Conservation (phyloP, 2,888 invertebrate species). For the Papilio elwesi region DNA sequence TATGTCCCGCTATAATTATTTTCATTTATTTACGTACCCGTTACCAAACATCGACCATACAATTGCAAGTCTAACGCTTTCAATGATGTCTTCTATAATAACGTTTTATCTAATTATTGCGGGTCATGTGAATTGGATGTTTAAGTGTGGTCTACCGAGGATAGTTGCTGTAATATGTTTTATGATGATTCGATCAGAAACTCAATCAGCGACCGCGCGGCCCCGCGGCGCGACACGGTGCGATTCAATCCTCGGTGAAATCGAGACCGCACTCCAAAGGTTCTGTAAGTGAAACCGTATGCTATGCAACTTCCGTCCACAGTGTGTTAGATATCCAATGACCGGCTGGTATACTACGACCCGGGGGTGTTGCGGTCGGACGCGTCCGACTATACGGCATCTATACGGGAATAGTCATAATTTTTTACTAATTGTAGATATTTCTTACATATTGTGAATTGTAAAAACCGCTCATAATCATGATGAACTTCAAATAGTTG, state of each 20-base stretch:
- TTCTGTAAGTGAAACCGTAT: slow-evolving; percentile 78
- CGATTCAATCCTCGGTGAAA: slow-evolving; percentile 67
- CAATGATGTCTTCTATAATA: background rate
- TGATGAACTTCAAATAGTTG: no score
- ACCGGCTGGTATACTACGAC: slow-evolving; percentile 51
- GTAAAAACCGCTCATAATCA: no score
- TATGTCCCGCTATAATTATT: background rate
- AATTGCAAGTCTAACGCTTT: background rate
- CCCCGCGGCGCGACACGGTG: slow-evolving; percentile 61
- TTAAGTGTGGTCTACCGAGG: background rate
- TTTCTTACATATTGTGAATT: background rate
- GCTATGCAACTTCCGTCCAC: slow-evolving; percentile 77
- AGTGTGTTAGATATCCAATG: slow-evolving; percentile 73
- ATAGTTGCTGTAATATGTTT: slow-evolving; percentile 38
- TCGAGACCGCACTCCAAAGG: slow-evolving; percentile 68
- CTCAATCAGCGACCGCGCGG: slow-evolving; percentile 70
- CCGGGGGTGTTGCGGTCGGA: slow-evolving; percentile 61
- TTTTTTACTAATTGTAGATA: slow-evolving; percentile 1
- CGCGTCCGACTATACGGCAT: no score
- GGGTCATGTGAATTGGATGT: background rate
- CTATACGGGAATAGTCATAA: slow-evolving; percentile 9
- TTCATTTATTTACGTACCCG: background rate
- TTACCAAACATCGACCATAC: background rate
- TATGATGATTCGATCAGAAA: slow-evolving; percentile 66
- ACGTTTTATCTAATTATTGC: background rate